Evolutionary conservation across 1,140 invertebrate genomes (phyloP), one percentile per base, ranked within the genome.

Genomic region (Psix sp.): DNA sequence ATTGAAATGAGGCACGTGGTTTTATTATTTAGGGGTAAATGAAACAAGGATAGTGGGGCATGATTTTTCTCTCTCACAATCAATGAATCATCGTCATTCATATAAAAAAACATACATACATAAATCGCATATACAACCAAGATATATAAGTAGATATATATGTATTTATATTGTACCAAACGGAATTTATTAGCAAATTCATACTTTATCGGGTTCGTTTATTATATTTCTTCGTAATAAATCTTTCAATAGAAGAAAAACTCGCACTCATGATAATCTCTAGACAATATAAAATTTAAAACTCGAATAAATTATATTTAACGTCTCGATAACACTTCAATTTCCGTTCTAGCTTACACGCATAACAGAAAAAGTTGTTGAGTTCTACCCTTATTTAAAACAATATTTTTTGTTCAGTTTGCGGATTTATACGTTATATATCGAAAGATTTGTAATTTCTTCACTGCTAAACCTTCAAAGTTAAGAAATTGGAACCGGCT

Each of bases 311-410:
- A 39, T 56, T 54, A 26, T 51, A 70, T 62, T 49, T 49, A 70
- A 20, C 20, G 46, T 43, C 29, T 66, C 51, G 62, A 66, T 66
- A 66, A 33, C 51, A 48, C 49, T 45, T 38, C 45, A 59, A 67
- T 67, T 67, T 67, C 49, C 52, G 63, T 36, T n/a, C 36, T 42
- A 43, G 46, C 45, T 60, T 60, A 42, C 45, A n/a, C 45, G 24
- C 24, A 5, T 49, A 39, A 21, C 14, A 17, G 48, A 26, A 43
- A 52, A 26, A 36, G 38, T 26, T 45, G 15, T 36, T 63, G 29
- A 43, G 56, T 46, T 20, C 33, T 20, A 36, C 33, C 13, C 48
- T 54, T 65, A 65, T 46, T 40, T 54, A 46, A 51, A 51, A 67
- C 31, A 16, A 15, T 67, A 39, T 39, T 51, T 67, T 57, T 51